Conservation (phyloP, 2,797 vertebrate genomes). For the Argya squamiceps region DNA sequence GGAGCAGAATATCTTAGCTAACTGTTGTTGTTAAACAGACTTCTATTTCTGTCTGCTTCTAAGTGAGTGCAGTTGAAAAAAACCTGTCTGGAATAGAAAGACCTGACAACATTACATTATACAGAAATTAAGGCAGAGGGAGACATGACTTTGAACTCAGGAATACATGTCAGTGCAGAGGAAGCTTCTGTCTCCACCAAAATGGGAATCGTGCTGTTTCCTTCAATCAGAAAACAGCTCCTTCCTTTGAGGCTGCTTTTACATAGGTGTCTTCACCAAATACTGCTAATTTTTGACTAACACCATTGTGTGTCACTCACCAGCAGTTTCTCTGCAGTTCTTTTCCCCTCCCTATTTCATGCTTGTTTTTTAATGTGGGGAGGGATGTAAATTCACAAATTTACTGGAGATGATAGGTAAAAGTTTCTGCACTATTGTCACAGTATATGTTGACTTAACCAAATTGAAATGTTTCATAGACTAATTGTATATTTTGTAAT, state of each 20-base stretch:
- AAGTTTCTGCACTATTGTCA: background rate
- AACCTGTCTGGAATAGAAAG: background rate
- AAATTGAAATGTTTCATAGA: rapidly evolving
- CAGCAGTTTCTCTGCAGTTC: background rate
- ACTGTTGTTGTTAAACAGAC: background rate
- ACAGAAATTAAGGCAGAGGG: background rate
- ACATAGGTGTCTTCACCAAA: background rate
- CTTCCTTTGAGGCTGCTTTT: background rate
- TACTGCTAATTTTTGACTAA: background rate
- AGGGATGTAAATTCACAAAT: background rate
- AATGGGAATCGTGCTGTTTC: background rate
- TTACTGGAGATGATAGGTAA: background rate
- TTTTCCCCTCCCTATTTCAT: background rate
- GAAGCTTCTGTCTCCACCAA: background rate
- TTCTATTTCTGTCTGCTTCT: background rate
- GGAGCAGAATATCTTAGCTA: background rate
- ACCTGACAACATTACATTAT: background rate
- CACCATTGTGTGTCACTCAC: background rate
- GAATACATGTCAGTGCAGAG: background rate
- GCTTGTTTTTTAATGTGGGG: rapidly evolving
- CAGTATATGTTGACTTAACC: rapidly evolving
- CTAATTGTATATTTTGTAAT: background rate
- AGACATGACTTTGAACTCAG: background rate
- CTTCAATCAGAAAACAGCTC: background rate
- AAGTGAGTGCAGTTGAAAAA: background rate